Evolutionary conservation across 2,888 invertebrate species (phyloP).

Genomic region (Drosophila leonis): DNA sequence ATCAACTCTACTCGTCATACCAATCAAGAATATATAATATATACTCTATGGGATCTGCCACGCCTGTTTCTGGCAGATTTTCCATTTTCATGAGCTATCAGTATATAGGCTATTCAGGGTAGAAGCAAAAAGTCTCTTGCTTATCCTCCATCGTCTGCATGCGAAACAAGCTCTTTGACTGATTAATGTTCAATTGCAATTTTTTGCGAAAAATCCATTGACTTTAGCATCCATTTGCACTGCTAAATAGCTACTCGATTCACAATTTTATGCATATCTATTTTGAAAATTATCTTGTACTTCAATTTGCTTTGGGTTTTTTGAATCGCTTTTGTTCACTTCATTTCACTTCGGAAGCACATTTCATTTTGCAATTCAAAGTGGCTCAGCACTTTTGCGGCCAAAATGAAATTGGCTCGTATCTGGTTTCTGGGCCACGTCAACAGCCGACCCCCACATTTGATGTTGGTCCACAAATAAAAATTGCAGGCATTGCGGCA

Average conservation of each 20-base stretch:
- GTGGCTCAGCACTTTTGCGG: conserved; percentile 29
- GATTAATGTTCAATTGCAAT: not conserved
- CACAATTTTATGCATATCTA: not conserved
- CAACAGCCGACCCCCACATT: conserved; percentile 65
- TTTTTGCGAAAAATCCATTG: not conserved
- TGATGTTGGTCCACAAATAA: conserved; percentile 31
- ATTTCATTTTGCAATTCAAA: conserved; percentile 33
- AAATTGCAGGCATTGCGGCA: conserved; percentile 57
- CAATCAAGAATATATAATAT: too few relatives aligned
- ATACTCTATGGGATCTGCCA: too few relatives aligned
- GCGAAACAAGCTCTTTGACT: too few relatives aligned
- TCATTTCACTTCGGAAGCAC: conserved; percentile 22
- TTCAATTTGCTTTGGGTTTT: not conserved
- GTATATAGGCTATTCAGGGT: too few relatives aligned
- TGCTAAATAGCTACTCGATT: not conserved
- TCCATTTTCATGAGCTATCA: too few relatives aligned
- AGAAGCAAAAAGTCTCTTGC: not conserved
- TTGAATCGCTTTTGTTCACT: conserved; percentile 21
- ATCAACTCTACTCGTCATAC: too few relatives aligned
- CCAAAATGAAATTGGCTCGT: conserved; percentile 28
- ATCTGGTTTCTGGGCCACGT: conserved; percentile 48
- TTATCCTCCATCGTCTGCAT: too few relatives aligned
- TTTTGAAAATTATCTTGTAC: not conserved
- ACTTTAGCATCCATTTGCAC: not conserved
- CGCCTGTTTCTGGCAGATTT: too few relatives aligned